Conservation (phyloP, 2,113 vertebrate genomes). For the Copsychus sechellarum region DNA sequence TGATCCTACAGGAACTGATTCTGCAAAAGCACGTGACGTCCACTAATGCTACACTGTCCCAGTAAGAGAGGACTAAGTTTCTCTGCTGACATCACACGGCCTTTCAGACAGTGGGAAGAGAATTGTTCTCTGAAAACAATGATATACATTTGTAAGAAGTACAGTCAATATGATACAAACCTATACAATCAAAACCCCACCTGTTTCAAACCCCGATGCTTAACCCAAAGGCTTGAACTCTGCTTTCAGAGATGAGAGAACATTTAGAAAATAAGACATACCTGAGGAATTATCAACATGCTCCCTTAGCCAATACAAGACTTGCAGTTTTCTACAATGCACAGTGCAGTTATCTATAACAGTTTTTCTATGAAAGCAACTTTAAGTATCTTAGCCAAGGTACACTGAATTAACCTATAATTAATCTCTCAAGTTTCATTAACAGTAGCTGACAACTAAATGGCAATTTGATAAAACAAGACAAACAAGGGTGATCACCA, state of each 20-base stretch:
- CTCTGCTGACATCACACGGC: neutral
- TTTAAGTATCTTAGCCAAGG: neutral
- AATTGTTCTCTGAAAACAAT: neutral
- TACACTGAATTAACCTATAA: neutral
- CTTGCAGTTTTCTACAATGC: neutral
- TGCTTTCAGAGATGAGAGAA: neutral
- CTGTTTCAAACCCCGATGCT: neutral
- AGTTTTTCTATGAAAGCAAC: neutral
- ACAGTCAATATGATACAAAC: neutral
- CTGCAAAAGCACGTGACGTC: neutral
- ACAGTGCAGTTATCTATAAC: neutral
- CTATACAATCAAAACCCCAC: neutral
- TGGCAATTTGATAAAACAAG: neutral
- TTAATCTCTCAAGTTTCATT: neutral
- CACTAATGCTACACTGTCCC: neutral
- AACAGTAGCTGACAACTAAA: neutral
- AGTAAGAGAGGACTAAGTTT: neutral
- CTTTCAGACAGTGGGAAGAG: neutral
- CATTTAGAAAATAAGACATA: neutral
- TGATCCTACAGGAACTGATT: constrained; percentile 14
- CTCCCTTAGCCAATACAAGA: neutral
- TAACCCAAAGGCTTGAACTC: neutral
- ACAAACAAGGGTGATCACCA: neutral
- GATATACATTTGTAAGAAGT: neutral
- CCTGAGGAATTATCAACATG: neutral